phyloP scores from a whole-genome alignment of 2,888 invertebrate species.

The Cloeon dipterum region DNA sequence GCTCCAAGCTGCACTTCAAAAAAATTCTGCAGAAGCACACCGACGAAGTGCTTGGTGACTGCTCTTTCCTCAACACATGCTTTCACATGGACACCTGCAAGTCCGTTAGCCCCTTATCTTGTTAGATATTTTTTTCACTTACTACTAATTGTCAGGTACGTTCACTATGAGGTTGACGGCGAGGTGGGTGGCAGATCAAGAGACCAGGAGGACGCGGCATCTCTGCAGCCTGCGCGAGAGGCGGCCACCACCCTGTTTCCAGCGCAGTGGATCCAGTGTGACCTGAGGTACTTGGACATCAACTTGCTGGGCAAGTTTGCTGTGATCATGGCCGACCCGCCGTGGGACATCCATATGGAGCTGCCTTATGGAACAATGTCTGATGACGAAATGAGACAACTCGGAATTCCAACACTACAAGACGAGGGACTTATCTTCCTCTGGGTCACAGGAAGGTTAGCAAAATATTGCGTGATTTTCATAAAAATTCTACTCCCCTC shows the following conservation, averaged over 20 bases:
- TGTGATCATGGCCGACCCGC: slow-evolving; percentile 97
- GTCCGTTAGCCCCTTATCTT: too few relatives aligned
- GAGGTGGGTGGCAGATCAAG: slow-evolving; percentile 11
- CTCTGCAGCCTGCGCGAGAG: slow-evolving; percentile 10
- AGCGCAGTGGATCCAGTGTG: slow-evolving; percentile 94
- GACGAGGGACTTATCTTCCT: slow-evolving; percentile 91
- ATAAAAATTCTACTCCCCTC: not conserved
- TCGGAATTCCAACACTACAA: slow-evolving; percentile 83
- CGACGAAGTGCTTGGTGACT: slow-evolving; percentile 85
- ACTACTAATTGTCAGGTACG: slow-evolving; percentile 36
- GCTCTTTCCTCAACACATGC: slow-evolving; percentile 93
- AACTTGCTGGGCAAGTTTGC: slow-evolving; percentile 86
- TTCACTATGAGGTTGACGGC: slow-evolving; percentile 91
- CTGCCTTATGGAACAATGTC: slow-evolving; percentile 97
- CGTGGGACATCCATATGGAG: slow-evolving; percentile 99
- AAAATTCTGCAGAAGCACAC: slow-evolving; percentile 93
- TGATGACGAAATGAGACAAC: slow-evolving; percentile 91
- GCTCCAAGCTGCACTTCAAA: slow-evolving; percentile 84
- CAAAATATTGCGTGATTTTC: slow-evolving; percentile 6
- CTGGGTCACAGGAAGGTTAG: slow-evolving; percentile 84
- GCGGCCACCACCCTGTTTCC: slow-evolving; percentile 46
- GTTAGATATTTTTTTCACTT: slow-evolving; percentile 8
- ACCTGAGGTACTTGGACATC: slow-evolving; percentile 77
- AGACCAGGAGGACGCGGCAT: slow-evolving; percentile 9
- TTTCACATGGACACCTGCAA: slow-evolving; percentile 99